Base-by-base conservation (phyloP, 2,113 vertebrate species). In the Xiphorhynchus elegans region DNA sequence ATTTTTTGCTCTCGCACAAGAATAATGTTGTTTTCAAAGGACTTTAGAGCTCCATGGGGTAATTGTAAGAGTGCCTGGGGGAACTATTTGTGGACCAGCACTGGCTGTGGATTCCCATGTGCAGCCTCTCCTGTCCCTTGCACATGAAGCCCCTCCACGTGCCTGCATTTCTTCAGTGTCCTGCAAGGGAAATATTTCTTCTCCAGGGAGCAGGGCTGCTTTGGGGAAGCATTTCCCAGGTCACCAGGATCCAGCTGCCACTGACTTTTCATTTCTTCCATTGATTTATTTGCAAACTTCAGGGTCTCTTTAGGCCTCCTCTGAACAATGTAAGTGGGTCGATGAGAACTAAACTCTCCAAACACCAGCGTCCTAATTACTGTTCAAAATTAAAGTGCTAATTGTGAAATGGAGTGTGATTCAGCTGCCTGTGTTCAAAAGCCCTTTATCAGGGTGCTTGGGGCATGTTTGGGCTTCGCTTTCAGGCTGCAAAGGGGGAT, bases 251-350 rank as follows among this genome's bases (percentile, higher is more conserved):
- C 62, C 62, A 68, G 49, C 55, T 55, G 35, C 24, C 40, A 28
- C 31, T 77, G 77, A 58, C 78, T 90, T 84, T 26, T 68, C 59
- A 10, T 37, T 77, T 80, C 64, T 80, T 33, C 62, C 18, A 8
- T 14, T 33, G 59, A 73, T 81, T 73, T 93, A 55, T 93, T 84
- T 88, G 91, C 93, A 94, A 29, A 78, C 74, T 82, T 81, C 56
- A 47, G 74, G 39, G 47, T 70, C 75, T 88, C 79, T 78, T 78
- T 15, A 74, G 66, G 52, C 70, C 47, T 74, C 21, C 66, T 42
- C 46, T n/a, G 86, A 85, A 75, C 46, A 69, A 39, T 39, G 37
- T n/a, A 92, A 92, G 40, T 95, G 91, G 89, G 86, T 85, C 21
- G 26, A 84, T 10, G 50, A 66, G 75, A 92, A 39, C 60, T 20